Percentiles rank a stretch among this genome's conserved stretches.
These are phyloP conservation scores for Pungitius pungitius DNA, from an alignment of 2,113 vertebrate species.

Conservation along the genomic window DNA sequence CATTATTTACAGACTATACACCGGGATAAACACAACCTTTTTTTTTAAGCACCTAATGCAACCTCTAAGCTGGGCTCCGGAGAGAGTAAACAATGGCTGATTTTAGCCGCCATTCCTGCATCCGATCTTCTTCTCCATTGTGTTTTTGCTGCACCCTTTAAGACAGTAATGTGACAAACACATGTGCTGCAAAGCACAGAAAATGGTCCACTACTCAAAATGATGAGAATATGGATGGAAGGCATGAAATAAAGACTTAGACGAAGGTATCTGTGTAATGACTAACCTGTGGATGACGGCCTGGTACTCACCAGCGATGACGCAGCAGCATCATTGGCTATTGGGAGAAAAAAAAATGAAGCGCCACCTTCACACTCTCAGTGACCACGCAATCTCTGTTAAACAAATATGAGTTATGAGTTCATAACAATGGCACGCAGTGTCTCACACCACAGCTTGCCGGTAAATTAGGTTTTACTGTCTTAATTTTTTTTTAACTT, in stretches of 20 bases:
- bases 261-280: slow-evolving; percentile 45
- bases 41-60: slow-evolving; percentile 64
- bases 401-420: slow-evolving; percentile 13
- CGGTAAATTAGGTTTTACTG: background rate
- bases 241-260: slow-evolving; percentile 29
- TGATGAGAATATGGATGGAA: slow-evolving; percentile 43
- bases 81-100: slow-evolving; percentile 62
- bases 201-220: slow-evolving; percentile 51
- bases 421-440: background rate
- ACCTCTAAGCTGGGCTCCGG: slow-evolving; percentile 55
- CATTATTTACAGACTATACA: slow-evolving; percentile 58
- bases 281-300: slow-evolving; percentile 43
- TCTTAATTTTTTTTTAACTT: slow-evolving; percentile 31
- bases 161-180: slow-evolving; percentile 37
- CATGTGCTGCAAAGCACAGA: slow-evolving; percentile 37
- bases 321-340: slow-evolving; percentile 33
- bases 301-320: slow-evolving; percentile 41
- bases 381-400: background rate
- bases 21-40: slow-evolving; percentile 63
- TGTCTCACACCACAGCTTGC: background rate
- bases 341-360: slow-evolving; percentile 29
- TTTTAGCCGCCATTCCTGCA: slow-evolving; percentile 55
- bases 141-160: slow-evolving; percentile 34
- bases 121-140: slow-evolving; percentile 39
- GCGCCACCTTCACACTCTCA: background rate